Evolutionary conservation across 2,797 vertebrate species (phyloP), one percentile per base, ranked within the genome.

Genomic region (Tenualosa ilisha): DNA sequence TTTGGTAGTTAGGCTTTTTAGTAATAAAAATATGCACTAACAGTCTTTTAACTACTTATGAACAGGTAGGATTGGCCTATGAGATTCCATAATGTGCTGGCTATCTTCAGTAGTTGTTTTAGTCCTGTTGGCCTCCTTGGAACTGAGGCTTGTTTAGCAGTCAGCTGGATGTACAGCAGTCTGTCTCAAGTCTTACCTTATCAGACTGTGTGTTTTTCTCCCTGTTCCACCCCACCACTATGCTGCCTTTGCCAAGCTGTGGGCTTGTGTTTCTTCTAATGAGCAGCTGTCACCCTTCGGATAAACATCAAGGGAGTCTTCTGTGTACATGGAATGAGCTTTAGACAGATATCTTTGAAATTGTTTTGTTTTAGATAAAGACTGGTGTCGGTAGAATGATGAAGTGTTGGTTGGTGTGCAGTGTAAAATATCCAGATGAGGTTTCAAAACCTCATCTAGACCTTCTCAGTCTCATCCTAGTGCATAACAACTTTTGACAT

Each of bases 241-340:
- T 68, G 11, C 63, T 68, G n/a, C 24, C 1, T 31, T 15, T 26
- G 26, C 63, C 26, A 12, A 12, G 24, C n/a, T 12, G 61, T 26
- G 61, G 26, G 61, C 24, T 65, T 24, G 24, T 26, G 61, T 65
- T 26, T 26, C 24, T 26, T 65, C 22, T 65, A 26, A 65, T 65
- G 61, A 65, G n/a, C 61, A 49, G 46, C 46, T 65, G 61, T 65
- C 61, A 65, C 24, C 61, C 61, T 65, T 65, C 26, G 61, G 61
- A 65, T 26, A 26, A 26, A 65, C 24, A 65, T 26, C 20, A 59
- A 59, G 56, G 56, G 56, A 59, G 56, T 59, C 20, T 20, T n/a
- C 22, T 59, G 56, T 59, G 22, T 22, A 59, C 56, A 59, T 6
- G 56, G 24, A 24, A 26, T 65, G 24, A 65, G 63, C 63, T 68